phyloP scores from a whole-genome alignment of 2,113 vertebrate genomes.

The Otus sunia region DNA sequence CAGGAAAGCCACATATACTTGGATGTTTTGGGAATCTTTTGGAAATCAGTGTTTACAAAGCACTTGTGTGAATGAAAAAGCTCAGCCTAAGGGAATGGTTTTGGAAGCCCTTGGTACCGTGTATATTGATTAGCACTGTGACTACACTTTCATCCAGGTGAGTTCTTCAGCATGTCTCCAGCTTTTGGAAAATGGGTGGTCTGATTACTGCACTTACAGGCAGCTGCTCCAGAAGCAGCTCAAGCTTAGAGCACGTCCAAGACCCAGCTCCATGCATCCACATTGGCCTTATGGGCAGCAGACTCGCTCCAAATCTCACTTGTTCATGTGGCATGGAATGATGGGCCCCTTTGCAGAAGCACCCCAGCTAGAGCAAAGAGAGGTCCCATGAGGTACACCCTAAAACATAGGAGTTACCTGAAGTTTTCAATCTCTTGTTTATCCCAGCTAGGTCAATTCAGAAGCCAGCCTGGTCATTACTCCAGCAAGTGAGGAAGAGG shows the following conservation, averaged over 20 bases:
- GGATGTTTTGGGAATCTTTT: neutral
- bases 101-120: neutral
- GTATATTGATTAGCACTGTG: neutral
- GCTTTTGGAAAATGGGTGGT: neutral
- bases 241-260: neutral
- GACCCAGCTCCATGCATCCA: neutral
- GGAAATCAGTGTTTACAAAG: constrained; percentile 11
- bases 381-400: neutral
- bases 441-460: neutral
- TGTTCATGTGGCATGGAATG: accelerated
- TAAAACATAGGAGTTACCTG: neutral
- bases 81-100: neutral
- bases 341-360: neutral
- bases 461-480: neutral
- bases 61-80: neutral
- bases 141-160: neutral
- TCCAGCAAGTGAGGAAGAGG: neutral
- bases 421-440: neutral
- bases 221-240: neutral
- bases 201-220: neutral
- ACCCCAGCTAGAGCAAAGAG: neutral
- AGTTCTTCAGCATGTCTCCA: neutral
- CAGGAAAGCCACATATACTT: constrained; percentile 8
- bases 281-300: neutral
- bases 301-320: neutral